phyloP scores from a whole-genome alignment of 2,113 vertebrate genomes.

The Stercorarius parasiticus region DNA sequence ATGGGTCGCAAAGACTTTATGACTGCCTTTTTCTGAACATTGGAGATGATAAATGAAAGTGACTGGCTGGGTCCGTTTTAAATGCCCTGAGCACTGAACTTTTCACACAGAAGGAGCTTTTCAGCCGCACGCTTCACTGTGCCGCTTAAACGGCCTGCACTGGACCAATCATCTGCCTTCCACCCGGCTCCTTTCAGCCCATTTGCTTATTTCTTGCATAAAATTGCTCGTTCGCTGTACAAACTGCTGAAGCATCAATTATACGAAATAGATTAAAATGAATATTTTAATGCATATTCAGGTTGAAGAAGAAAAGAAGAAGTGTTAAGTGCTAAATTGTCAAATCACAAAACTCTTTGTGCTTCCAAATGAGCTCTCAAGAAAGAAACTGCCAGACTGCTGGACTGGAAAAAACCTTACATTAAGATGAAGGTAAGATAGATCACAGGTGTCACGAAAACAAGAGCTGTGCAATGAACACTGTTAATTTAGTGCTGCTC shows the following conservation, averaged over 20 bases:
- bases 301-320: not conserved
- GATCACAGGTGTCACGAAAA: not conserved
- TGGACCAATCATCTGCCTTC: not conserved
- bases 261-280: not conserved
- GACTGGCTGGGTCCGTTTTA: not conserved
- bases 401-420: not conserved
- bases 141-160: not conserved
- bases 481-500: not conserved
- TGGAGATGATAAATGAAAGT: not conserved
- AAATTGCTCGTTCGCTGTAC: not conserved
- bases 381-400: not conserved
- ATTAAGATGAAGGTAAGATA: not conserved
- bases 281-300: not conserved
- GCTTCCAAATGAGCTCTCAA: constrained; percentile 26
- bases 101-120: not conserved
- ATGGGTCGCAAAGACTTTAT: not conserved
- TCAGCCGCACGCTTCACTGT: not conserved
- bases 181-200: not conserved
- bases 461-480: not conserved
- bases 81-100: not conserved
- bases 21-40: not conserved
- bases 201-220: not conserved
- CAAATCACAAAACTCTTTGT: not conserved
- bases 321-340: not conserved
- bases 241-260: constrained; percentile 32